Base-by-base conservation (phyloP, 2,113 vertebrate genomes). In the Caretta caretta region DNA sequence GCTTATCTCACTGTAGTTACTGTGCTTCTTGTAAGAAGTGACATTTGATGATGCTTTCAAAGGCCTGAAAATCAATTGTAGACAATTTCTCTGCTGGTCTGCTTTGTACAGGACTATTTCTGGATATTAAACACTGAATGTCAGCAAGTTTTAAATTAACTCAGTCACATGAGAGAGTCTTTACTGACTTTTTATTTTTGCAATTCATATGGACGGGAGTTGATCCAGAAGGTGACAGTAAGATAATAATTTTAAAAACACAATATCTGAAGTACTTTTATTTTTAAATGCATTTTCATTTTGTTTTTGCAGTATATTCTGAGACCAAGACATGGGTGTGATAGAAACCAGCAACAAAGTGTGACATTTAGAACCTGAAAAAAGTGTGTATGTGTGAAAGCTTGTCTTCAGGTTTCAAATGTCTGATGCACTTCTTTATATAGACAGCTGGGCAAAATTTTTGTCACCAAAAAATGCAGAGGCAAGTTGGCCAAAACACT, bases 231-330 rank as follows among this genome's bases (percentile, higher is more conserved):
- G 72, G 4, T 27, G 19, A 92, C 53, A 54, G 2, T 17, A 48
- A 57, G 19, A 35, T 69, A 69, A 62, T 29, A 25, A 35, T 31
- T 82, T 84, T 31, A 83, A 50, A 57, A 87, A 93, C 88, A 80
- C 2, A 84, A 2, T 8, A 53, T 35, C 51, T 92, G 24, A 80
- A 49, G 16, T n/a, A 54, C 42, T 9, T 76, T 76, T 75, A 42
- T 24, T 76, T 59, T 91, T 38, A 2, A 0, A 46, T 92, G 27
- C 17, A 57, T 76, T 86, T 65, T 86, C 56, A 20, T 54, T 78
- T 48, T 80, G 9, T 42, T 76, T 95, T 90, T 57, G 25, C 42
- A 83, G 8, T 35, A 17, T 82, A 86, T 92, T 93, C 83, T 90
- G n/a, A 89, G 76, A 89, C 35, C 24, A 46, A 31, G 49, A 87